Evolutionary conservation across 1,140 invertebrate genomes (phyloP), one percentile per base, ranked within the genome.

Genomic region (Meloidogyne hapla): DNA sequence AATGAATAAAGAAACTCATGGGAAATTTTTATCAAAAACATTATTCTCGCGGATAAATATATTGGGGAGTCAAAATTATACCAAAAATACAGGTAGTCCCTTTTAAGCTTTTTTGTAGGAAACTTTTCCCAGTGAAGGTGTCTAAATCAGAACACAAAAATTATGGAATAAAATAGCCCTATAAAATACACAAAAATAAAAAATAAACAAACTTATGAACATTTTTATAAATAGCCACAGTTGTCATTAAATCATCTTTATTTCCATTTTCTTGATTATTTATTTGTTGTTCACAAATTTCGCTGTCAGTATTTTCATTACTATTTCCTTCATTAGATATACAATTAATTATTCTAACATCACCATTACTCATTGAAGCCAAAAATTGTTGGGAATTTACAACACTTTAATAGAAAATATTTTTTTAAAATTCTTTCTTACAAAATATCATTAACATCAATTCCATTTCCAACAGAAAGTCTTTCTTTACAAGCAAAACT

Each of bases 381-480:
- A 73, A 61, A 33, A 65, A 73, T 63, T 73, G 71, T 33, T 73
- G 71, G 1, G 48, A 42, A 64, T 64, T 73, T 13, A 73, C 56
- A 18, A 73, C 25, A 2, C 71, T 73, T 56, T 56, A n/a, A n/a
- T 25, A 18, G 28, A n/a, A 21, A n/a, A 61, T 2, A 9, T 70
- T 21, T 23, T 23, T 1, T 40, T 74, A 25, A 33, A 33, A 33
- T 8, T 33, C 9, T 33, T 33, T 8, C 33, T 42, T 28, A 74
- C 69, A 21, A 61, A 69, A 76, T 76, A 62, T 76, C 66, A 23
- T 62, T 67, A 28, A 76, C 75, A 33, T 76, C 68, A 23, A 48
- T 21, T 23, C 28, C 62, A 74, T 26, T 45, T 66, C 23, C 23
- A 13, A 56, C 9, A 25, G 48, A 63, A n/a, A 76, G 23, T 61